These are phyloP conservation scores for Bambusicola thoracicus DNA, from an alignment of 2,113 vertebrate species.

Conservation along the genomic window DNA sequence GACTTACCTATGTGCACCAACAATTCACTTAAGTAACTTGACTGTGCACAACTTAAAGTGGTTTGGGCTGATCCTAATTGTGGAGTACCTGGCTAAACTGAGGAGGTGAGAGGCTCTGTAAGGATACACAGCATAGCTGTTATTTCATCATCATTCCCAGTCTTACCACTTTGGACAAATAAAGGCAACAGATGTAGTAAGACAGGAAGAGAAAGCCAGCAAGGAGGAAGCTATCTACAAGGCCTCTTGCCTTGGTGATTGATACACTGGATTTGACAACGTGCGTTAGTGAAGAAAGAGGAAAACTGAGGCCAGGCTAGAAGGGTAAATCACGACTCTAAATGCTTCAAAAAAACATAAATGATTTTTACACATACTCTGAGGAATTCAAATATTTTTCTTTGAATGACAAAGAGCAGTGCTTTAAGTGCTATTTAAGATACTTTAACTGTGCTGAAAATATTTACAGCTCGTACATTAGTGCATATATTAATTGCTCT, in stretches of 20 bases:
- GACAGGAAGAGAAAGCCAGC: not conserved
- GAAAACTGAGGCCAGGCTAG: not conserved
- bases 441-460: not conserved
- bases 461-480: conserved; percentile 21
- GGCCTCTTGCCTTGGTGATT: not conserved
- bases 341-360: not conserved
- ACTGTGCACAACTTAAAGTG: not conserved
- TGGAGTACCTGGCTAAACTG: not conserved
- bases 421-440: not conserved
- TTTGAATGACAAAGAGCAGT: not conserved
- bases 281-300: not conserved
- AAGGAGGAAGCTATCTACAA: not conserved
- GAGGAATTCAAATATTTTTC: not conserved
- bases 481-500: not conserved
- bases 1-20: not conserved
- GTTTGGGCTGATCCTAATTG: not conserved
- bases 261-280: not conserved
- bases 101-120: not conserved
- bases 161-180: not conserved
- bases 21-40: not conserved
- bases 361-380: not conserved
- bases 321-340: not conserved
- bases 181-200: not conserved
- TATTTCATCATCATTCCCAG: not conserved
- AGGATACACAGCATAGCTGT: not conserved